Percentiles rank a stretch among this genome's conserved stretches.
Evolutionary conservation across 64 coral and sea anemone species (phyloP).

Genomic region (Pachyseris speciosa): DNA sequence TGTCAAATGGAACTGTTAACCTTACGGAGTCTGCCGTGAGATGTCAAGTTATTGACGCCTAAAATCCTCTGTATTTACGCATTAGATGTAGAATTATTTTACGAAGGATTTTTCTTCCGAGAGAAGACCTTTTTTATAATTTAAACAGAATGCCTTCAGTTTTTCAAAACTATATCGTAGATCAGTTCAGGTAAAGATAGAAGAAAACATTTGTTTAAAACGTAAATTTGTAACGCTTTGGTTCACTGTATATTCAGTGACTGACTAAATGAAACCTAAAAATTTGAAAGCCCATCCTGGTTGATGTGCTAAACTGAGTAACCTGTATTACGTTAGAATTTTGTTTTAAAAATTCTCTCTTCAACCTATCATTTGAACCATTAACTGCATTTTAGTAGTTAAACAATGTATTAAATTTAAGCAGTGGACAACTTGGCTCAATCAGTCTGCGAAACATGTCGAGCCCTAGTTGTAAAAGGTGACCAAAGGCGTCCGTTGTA

Average conservation of each 20-base stretch:
- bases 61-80: slow-evolving; percentile 24
- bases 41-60: slow-evolving; percentile 8
- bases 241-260: no score
- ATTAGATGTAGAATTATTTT: slow-evolving; percentile 32
- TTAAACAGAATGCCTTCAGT: not conserved
- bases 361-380: not conserved
- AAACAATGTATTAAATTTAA: slow-evolving; percentile 5
- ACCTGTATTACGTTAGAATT: not conserved
- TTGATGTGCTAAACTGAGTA: no score
- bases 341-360: not conserved
- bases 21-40: not conserved
- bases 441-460: no score
- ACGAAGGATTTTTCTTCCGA: not conserved
- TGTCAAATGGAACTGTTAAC: slow-evolving; percentile 28
- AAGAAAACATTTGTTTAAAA: no score
- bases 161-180: not conserved
- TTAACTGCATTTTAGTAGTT: slow-evolving; percentile 27
- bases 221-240: no score
- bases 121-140: not conserved
- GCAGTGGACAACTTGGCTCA: not conserved
- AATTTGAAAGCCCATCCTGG: no score
- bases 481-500: no score
- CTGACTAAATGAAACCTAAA: no score
- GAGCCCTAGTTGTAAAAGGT: no score
- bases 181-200: no score